Evolutionary conservation across 2,888 invertebrate species (phyloP), one percentile per base, ranked within the genome.

Genomic region (Diarsia rubi): DNA sequence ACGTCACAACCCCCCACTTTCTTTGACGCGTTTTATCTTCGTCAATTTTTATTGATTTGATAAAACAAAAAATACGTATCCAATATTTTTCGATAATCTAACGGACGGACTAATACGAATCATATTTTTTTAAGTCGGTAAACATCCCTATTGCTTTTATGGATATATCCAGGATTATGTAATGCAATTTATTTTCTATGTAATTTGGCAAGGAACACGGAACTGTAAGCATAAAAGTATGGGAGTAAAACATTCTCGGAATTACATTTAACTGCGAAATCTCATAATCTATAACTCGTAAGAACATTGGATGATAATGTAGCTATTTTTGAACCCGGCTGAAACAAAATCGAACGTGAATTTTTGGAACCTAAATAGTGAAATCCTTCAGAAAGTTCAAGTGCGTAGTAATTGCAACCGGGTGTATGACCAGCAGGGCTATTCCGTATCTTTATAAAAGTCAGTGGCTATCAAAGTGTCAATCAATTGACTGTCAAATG

Each of bases 121-220:
- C n/a, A n/a, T n/a, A n/a, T n/a, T n/a, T n/a, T n/a, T n/a, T n/a
- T n/a, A n/a, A n/a, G n/a, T n/a, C n/a, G n/a, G n/a, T n/a, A n/a
- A n/a, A n/a, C n/a, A n/a, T n/a, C n/a, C n/a, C n/a, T n/a, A n/a
- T n/a, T n/a, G n/a, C n/a, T 45, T 47, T 37, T 31, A 44, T 27
- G 0, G 0, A 44, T 21, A 27, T 21, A 16, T 24, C n/a, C 24
- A 21, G 27, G 47, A 49, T 19, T 19, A 42, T 4, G 19, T 31
- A 16, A 27, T 44, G n/a, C 31, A 66, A 31, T 57, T 57, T 19
- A 3, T 27, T 80, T 49, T 44, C 8, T 1, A 14, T 4, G 12
- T 37, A 44, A 63, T 75, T 78, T 62, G 42, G 31, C 66, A 81
- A 37, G 24, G 14, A 45, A 47, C 16, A 14, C 31, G 8, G 14